These are phyloP conservation scores for Myiozetetes cayanensis DNA, from an alignment of 2,113 vertebrate species.

Conservation along the genomic window DNA sequence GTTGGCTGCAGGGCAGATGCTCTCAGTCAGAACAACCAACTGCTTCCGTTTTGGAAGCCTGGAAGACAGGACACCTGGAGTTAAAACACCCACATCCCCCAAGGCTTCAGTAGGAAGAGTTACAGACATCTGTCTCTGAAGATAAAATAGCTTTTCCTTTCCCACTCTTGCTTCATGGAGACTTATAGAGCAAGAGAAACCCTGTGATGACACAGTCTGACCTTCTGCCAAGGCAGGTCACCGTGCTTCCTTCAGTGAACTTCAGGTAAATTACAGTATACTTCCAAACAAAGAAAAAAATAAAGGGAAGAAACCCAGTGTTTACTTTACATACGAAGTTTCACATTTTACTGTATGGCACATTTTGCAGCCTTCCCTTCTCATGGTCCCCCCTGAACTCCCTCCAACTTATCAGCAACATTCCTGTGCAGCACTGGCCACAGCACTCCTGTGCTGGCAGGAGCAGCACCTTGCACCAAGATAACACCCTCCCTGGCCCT, in stretches of 20 bases:
- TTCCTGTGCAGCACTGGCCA: neutral
- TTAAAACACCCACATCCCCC: neutral
- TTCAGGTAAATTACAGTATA: neutral
- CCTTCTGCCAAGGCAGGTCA: neutral
- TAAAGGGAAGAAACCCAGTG: neutral
- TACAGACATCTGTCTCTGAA: neutral
- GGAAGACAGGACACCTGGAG: neutral
- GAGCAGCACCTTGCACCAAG: neutral
- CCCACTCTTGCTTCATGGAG: neutral
- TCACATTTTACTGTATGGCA: neutral
- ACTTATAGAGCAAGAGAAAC: neutral
- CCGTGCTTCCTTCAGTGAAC: neutral
- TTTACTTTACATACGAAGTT: neutral
- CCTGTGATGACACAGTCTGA: neutral
- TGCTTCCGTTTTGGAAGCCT: neutral
- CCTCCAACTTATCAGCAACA: conserved; percentile 31
- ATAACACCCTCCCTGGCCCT: neutral
- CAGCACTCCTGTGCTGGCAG: neutral
- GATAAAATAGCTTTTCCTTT: neutral
- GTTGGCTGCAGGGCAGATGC: neutral
- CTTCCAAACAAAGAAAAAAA: neutral
- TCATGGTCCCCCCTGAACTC: neutral
- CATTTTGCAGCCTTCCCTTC: neutral
- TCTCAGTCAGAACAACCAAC: neutral
- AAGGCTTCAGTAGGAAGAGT: neutral